Evolutionary conservation across 2,113 vertebrate species (phyloP).

Genomic region (Mus musculus): DNA sequence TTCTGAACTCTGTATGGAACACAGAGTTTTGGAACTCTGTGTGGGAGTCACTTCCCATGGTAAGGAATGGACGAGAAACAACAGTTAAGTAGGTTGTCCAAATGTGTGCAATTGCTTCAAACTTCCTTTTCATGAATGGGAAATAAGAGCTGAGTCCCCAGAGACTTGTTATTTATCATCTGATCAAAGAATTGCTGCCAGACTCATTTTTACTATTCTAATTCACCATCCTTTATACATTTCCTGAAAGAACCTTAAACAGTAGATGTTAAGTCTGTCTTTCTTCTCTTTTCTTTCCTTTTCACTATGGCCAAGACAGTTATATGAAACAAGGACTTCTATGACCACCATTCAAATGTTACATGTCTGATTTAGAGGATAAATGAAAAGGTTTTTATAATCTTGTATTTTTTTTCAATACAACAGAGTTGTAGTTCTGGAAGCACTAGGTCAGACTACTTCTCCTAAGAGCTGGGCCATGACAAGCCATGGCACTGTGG

Average conservation of each 20-base stretch:
- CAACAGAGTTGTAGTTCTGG: background rate
- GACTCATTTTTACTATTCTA: constrained; percentile 61
- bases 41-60: constrained; percentile 40
- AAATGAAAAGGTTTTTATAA: constrained; percentile 24
- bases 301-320: constrained; percentile 9
- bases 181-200: constrained; percentile 67
- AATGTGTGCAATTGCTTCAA: constrained; percentile 29
- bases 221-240: constrained; percentile 46
- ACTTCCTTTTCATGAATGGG: constrained; percentile 15
- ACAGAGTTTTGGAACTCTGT: constrained; percentile 14
- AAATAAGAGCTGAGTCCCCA: background rate
- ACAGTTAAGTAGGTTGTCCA: constrained; percentile 37
- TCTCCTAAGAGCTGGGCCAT: background rate
- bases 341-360: background rate
- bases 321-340: constrained; percentile 41
- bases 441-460: constrained; percentile 21
- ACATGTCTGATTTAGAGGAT: background rate
- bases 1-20: background rate
- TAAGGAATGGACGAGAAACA: background rate
- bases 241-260: constrained; percentile 55
- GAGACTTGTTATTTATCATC: constrained; percentile 65
- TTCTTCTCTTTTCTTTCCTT: constrained; percentile 29
- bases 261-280: constrained; percentile 8
- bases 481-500: background rate
- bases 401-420: background rate